phyloP scores from a whole-genome alignment of 2,113 vertebrate species.

The Acrocephalus kingi region DNA sequence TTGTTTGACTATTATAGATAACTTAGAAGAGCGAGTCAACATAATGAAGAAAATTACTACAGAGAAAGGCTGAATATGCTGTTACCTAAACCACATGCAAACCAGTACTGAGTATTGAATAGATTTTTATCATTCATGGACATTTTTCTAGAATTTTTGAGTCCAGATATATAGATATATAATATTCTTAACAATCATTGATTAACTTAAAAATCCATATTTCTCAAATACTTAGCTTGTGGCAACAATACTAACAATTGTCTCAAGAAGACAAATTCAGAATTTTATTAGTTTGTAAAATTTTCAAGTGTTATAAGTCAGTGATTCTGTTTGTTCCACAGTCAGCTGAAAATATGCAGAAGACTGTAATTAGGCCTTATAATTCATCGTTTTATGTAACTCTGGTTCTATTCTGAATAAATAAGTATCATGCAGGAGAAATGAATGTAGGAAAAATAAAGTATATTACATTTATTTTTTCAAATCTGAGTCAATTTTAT shows the following conservation, averaged over 20 bases:
- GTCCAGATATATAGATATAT: accelerated
- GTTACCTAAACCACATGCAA: not conserved
- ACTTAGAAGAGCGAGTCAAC: not conserved
- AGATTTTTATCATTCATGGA: not conserved
- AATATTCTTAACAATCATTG: not conserved
- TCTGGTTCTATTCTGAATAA: not conserved
- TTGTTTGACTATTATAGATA: not conserved
- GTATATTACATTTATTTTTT: not conserved
- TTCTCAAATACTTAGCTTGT: not conserved
- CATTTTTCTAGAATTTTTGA: not conserved
- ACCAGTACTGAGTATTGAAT: not conserved
- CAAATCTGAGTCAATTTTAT: not conserved
- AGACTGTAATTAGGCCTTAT: not conserved
- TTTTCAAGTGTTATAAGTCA: not conserved
- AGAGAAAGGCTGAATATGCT: not conserved
- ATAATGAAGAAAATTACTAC: not conserved
- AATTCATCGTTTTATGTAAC: not conserved
- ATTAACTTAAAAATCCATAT: not conserved
- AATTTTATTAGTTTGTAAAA: not conserved
- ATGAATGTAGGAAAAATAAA: not conserved
- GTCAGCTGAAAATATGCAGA: not conserved
- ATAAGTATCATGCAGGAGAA: not conserved
- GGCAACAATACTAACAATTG: not conserved
- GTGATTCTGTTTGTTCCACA: not conserved
- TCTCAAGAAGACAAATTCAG: not conserved